Base-by-base conservation (phyloP, 2,113 vertebrate genomes). In the Eulemur rufifrons region DNA sequence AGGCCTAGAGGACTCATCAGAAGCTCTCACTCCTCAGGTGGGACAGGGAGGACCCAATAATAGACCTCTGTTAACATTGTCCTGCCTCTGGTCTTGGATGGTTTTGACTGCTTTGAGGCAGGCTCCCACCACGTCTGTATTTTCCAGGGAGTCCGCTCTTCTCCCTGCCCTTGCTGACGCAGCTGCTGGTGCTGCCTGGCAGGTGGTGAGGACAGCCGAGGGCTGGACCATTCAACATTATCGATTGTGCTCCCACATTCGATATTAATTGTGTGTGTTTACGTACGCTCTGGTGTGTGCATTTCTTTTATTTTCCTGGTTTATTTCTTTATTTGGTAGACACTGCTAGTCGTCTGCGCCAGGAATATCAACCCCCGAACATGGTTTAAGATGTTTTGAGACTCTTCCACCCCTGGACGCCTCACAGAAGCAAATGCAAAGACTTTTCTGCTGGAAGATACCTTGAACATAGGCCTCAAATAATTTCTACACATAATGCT, bases 111-210 rank as follows among this genome's bases (percentile, higher is more conserved):
- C 52, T 61, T 13, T 37, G 56, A 52, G 42, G 20, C 23, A 23
- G 56, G 3, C 39, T 68, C 50, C 34, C 13, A 27, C 56, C 29
- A 3, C 0, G 0, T 52, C 13, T 34, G 1, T 39, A 10, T 34
- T 52, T n/a, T 78, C 52, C 84, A 17, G 25, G 61, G 61, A 32
- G 21, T 27, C 42, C 42, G 25, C 21, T 20, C 2, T n/a, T 34
- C 3, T 68, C 52, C 42, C 50, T 25, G 10, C 23, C 64, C n/a
- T 64, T 34, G 61, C 0, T 64, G 69, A 45, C 34, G 59, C 1
- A 23, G n/a, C 3, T 8, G 32, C 50, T 69, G 82, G 59, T 47
- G 54, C 52, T 23, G 37, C 47, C 37, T 27, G 27, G 68, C 42
- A 83, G 17, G 45, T 29, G 29, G 4, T 23, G 50, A 34, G 25